Conservation (phyloP, 2,888 invertebrate species). For the Hypercompe scribonia region DNA sequence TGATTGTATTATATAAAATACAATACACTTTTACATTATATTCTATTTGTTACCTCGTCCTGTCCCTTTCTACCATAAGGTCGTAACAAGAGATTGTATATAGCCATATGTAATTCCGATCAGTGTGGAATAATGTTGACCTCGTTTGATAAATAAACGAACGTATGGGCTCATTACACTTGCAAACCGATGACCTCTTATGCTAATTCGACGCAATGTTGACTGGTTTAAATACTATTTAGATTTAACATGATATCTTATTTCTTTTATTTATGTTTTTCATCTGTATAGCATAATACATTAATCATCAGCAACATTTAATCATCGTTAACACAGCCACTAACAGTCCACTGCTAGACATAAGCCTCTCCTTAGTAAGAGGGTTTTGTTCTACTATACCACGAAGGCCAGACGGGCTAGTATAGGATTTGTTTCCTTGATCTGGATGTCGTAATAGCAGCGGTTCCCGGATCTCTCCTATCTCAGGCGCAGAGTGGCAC, state of each 20-base stretch:
- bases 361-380: too few species aligned
- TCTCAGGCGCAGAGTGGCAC: too few species aligned
- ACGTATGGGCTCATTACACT: slow-evolving; percentile 52
- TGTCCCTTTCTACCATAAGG: slow-evolving; percentile 9
- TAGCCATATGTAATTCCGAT: slow-evolving; percentile 2
- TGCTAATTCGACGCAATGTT: slow-evolving; percentile 49
- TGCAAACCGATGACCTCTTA: slow-evolving; percentile 55
- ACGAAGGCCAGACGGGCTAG: too few species aligned
- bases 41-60: background rate
- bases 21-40: background rate
- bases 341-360: too few species aligned
- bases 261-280: background rate
- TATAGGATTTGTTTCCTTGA: too few species aligned
- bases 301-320: too few species aligned
- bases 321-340: too few species aligned
- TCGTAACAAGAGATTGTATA: slow-evolving; percentile 13
- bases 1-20: too few species aligned
- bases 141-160: slow-evolving; percentile 54
- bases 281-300: background rate
- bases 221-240: slow-evolving; percentile 39
- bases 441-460: too few species aligned
- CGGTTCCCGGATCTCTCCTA: too few species aligned
- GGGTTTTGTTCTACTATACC: too few species aligned
- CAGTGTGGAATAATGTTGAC: slow-evolving; percentile 35
- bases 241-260: background rate